Percentiles rank a stretch among this genome's conserved stretches.
These are phyloP conservation scores for Peromyscus polionotus DNA, from an alignment of 2,113 vertebrate species.

Conservation along the genomic window DNA sequence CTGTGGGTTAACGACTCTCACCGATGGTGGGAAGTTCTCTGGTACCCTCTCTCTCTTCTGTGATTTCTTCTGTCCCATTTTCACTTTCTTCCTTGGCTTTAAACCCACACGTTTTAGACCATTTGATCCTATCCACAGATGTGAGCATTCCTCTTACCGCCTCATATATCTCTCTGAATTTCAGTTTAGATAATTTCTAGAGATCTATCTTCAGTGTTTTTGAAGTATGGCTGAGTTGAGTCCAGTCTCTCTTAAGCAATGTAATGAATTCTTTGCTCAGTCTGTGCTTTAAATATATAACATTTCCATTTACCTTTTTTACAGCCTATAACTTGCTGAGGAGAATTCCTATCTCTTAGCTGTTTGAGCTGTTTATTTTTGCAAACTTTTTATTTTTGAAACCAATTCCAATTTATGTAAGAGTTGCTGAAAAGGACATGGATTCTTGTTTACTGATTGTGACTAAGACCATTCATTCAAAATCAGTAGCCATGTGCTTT, in stretches of 20 bases:
- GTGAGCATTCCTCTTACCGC: background rate
- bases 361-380: background rate
- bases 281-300: background rate
- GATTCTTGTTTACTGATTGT: background rate
- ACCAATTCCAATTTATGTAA: background rate
- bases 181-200: background rate
- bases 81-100: background rate
- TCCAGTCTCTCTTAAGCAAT: background rate
- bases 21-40: background rate
- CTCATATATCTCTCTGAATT: background rate
- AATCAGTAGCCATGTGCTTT: background rate
- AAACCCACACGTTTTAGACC: background rate
- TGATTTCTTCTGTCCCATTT: background rate
- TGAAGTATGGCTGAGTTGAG: background rate
- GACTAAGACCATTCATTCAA: background rate
- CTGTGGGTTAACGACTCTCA: background rate
- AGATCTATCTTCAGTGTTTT: background rate
- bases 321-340: background rate
- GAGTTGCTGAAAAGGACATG: background rate
- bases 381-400: constrained; percentile 20
- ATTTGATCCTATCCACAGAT: background rate
- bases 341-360: background rate
- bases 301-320: background rate
- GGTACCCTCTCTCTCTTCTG: background rate
- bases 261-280: background rate